Evolutionary conservation across 2,888 invertebrate species (phyloP), one percentile per base, ranked within the genome.

Genomic region (Hololepta plana): DNA sequence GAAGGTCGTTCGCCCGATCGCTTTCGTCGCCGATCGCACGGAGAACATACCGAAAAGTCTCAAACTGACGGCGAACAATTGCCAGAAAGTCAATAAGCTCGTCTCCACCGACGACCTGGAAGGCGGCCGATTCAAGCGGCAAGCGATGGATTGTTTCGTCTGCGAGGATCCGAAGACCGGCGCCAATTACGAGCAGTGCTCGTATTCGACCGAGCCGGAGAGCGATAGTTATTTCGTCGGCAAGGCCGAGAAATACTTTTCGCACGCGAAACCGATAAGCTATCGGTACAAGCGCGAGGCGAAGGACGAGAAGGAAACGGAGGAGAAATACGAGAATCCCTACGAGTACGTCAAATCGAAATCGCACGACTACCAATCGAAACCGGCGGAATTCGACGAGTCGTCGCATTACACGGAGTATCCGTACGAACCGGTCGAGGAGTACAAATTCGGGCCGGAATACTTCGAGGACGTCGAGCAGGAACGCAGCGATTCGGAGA

Each of bases 41-140:
- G 43, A 45, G 21, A 35, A 37, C 23, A 30, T 37, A 11, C 37
- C 46, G 4, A n/a, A n/a, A n/a, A n/a, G n/a, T n/a, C n/a, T n/a
- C n/a, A n/a, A n/a, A n/a, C n/a, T n/a, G n/a, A n/a, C n/a, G n/a
- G n/a, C n/a, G n/a, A n/a, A n/a, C n/a, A 64, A 67, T 37, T 80
- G 79, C 38, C 63, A 64, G 39, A 64, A 66, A 43, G 59, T 73
- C 0, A 51, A 59, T 28, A 70, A 62, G 40, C 64, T 68, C 32
- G 40, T 47, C 3, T 40, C 45, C 4, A 4, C 42, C 46, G 4
- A 26, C 25, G 45, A 49, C 19, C 36, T 40, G 4, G 35, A 41
- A 23, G 32, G 39, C 8, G 40, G 44, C 2, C 30, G 41, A 12
- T 38, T 40, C 13, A 37, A 41, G 15, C 37, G 43, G n/a, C 39